Conservation (phyloP, 2,888 invertebrate genomes). For the Drosophila emarginata region DNA sequence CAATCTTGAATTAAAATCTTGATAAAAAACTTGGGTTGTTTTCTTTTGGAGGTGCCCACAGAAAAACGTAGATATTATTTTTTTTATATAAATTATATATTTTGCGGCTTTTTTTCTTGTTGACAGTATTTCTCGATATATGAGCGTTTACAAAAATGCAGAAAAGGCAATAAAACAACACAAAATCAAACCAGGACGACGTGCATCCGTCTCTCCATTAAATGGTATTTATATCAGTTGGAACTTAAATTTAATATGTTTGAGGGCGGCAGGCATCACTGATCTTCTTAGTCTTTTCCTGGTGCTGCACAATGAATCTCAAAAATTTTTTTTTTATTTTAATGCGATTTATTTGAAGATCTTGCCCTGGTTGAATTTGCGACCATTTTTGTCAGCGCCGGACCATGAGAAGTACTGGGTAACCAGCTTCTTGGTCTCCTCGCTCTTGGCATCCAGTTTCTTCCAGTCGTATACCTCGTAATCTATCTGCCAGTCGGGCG, state of each 20-base stretch:
- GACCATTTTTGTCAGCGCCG: conserved; percentile 92
- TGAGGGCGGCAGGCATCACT: conserved; percentile 12
- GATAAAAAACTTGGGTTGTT: too few species aligned
- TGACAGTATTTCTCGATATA: conserved; percentile 43
- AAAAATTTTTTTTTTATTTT: conserved; percentile 29
- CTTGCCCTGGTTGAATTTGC: conserved; percentile 99
- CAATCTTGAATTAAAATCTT: too few species aligned
- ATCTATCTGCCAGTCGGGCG: conserved; percentile 97
- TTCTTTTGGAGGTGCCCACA: too few species aligned
- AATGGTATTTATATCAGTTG: conserved; percentile 58
- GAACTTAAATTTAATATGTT: conserved; percentile 48
- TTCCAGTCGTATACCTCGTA: conserved; percentile 98
- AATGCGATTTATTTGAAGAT: conserved; percentile 93
- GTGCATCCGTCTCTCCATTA: conserved; percentile 41
- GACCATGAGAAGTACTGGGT: conserved; percentile 95
- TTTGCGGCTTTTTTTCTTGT: conserved; percentile 50
- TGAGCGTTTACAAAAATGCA: conserved; percentile 49
- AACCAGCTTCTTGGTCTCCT: conserved; percentile 93
- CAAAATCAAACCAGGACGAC: conserved; percentile 43
- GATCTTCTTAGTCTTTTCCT: conserved; percentile 46
- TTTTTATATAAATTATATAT: conserved; percentile 65
- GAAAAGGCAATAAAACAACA: conserved; percentile 39
- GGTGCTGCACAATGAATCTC: conserved; percentile 54
- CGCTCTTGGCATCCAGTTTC: conserved; percentile 91
- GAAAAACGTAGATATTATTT: too few species aligned